Percentiles rank a stretch among this genome's conserved stretches.
These are phyloP conservation scores for Syrmaticus mikado DNA, from an alignment of 2,113 vertebrate species.

Conservation along the genomic window DNA sequence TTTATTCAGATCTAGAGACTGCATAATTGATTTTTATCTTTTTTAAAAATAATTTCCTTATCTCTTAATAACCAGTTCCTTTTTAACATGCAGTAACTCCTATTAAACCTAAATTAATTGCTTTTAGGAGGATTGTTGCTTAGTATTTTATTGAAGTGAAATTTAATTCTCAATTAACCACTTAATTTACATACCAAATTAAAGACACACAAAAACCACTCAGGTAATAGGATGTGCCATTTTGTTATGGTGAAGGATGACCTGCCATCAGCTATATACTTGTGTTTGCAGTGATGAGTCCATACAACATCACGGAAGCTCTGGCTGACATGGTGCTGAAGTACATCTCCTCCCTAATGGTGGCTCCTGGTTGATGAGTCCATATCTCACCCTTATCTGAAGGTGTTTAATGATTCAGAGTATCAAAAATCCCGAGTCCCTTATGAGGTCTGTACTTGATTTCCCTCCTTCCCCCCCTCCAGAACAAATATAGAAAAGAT, in stretches of 20 bases:
- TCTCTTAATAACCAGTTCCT: not conserved
- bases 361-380: fast-evolving
- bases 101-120: slow-evolving; percentile 14
- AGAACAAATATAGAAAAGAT: not conserved
- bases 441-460: not conserved
- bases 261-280: not conserved
- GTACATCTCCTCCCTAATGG: fast-evolving
- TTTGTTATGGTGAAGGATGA: not conserved
- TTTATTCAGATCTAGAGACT: not conserved
- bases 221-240: not conserved
- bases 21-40: not conserved
- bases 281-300: fast-evolving
- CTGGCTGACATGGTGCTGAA: not conserved
- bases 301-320: not conserved
- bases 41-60: not conserved
- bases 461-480: too few species aligned
- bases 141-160: not conserved
- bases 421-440: fast-evolving
- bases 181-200: not conserved
- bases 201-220: not conserved
- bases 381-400: not conserved
- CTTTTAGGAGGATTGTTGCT: slow-evolving; percentile 23
- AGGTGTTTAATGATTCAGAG: not conserved
- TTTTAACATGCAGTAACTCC: not conserved
- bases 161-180: not conserved